Evolutionary conservation across 2,888 invertebrate species (phyloP).

Genomic region (Druceiella hillmani): DNA sequence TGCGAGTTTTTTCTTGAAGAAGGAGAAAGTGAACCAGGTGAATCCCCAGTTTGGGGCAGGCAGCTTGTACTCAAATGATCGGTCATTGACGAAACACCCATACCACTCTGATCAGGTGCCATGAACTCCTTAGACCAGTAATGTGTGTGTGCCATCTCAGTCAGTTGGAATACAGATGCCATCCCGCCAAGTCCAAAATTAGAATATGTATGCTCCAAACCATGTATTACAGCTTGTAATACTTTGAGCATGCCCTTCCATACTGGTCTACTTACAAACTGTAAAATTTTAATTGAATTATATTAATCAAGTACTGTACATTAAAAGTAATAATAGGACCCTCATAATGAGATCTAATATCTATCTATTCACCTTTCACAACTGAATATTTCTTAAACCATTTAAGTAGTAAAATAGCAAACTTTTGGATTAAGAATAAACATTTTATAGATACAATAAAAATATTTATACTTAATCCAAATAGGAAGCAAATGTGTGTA

Average conservation of each 20-base stretch:
- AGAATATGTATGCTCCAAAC: slow-evolving; percentile 85
- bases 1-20: slow-evolving; percentile 66
- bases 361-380: too few species aligned
- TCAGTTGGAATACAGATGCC: slow-evolving; percentile 93
- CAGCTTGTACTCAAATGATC: slow-evolving; percentile 28
- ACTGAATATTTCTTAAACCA: too few species aligned
- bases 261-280: slow-evolving; percentile 84
- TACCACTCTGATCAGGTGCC: slow-evolving; percentile 50
- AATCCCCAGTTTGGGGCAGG: slow-evolving; percentile 28
- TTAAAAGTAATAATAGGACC: too few species aligned
- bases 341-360: too few species aligned
- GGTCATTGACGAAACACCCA: slow-evolving; percentile 38
- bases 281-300: slow-evolving; percentile 26
- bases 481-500: too few species aligned
- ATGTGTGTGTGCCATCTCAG: slow-evolving; percentile 98
- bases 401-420: too few species aligned
- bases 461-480: too few species aligned
- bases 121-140: slow-evolving; percentile 88
- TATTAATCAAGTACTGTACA: too few species aligned
- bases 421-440: too few species aligned
- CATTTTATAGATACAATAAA: too few species aligned
- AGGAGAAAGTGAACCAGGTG: slow-evolving; percentile 41
- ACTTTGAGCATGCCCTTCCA: slow-evolving; percentile 98
- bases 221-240: slow-evolving; percentile 81
- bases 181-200: slow-evolving; percentile 96